Base-by-base conservation (phyloP, 1,140 invertebrate species). In the Eubasilissa regina region DNA sequence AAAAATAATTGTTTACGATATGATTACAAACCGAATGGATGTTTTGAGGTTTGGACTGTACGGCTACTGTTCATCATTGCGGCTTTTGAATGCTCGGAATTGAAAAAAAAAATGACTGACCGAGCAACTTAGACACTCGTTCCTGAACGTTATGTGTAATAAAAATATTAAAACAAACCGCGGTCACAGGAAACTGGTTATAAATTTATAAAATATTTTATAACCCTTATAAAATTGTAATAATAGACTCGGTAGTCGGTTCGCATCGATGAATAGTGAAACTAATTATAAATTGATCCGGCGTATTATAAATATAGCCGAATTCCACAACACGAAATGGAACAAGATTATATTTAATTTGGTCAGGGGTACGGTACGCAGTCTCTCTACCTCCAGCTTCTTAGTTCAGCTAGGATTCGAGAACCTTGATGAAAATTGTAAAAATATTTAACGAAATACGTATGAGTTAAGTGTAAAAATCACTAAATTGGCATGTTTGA, bases 41-140 rank as follows among this genome's bases (percentile, higher is more conserved):
- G 51, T 15, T 48, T 70, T 70, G 47, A 25, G 17, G 66, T 70
- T 70, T 19, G 44, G 45, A 19, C 15, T 6, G 6, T 70, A 66
- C 66, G 17, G 66, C 45, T 70, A 13, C 47, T 70, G 17, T 45
- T 48, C 45, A 48, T 51, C 19, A 70, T 25, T 51, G 66, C 66
- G 47, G 66, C 35, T 25, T n/a, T 51, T 13, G 4, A 1, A 70
- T 45, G 11, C 12, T 70, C 45, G 44, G 11, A 48, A 15, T 44
- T 45, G 66, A 47, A 10, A 60, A 10, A 15, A 62, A 70, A 70
- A 70, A 70, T 21, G 17, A 70, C 25, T 70, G 66, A 48, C 47
- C 45, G 9, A 21, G 15, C 25, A 70, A 17, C 9, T 8, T 25
- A 70, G 11, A 35, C 60, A 58, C 15, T 15, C 1, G 13, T 58